Evolutionary conservation across 2,113 vertebrate species (phyloP).

Genomic region (Burhinus bistriatus): DNA sequence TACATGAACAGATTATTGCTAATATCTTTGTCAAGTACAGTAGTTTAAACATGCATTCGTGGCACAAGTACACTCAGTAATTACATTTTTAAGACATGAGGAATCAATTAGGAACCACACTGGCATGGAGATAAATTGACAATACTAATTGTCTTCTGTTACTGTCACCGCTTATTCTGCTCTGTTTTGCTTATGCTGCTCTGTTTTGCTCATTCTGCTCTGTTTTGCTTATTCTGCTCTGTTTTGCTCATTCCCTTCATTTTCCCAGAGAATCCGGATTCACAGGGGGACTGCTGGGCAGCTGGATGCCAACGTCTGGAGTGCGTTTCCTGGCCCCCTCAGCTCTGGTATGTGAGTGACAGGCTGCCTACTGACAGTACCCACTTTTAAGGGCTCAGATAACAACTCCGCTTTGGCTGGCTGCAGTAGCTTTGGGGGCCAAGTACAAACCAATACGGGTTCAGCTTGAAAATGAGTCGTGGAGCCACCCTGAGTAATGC

Average conservation of each 20-base stretch:
- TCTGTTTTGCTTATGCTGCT: background rate
- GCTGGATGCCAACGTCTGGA: background rate
- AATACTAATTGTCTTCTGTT: background rate
- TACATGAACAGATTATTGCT: background rate
- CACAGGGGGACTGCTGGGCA: background rate
- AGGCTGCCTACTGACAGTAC: background rate
- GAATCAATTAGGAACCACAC: background rate
- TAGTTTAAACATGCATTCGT: background rate
- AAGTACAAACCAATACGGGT: background rate
- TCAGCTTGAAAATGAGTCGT: background rate
- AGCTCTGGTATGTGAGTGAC: background rate
- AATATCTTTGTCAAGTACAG: background rate
- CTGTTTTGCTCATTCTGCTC: background rate
- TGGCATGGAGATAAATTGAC: background rate
- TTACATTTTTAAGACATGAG: background rate
- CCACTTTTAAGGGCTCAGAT: background rate
- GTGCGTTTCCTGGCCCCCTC: background rate
- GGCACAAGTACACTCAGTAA: background rate
- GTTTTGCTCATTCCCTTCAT: background rate
- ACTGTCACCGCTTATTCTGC: background rate
- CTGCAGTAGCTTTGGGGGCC: background rate
- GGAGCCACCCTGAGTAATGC: background rate
- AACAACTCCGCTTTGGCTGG: background rate
- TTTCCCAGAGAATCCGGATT: background rate
- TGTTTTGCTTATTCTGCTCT: background rate